Conservation (phyloP, 2,888 invertebrate species). For the Esperia sulphurella region DNA sequence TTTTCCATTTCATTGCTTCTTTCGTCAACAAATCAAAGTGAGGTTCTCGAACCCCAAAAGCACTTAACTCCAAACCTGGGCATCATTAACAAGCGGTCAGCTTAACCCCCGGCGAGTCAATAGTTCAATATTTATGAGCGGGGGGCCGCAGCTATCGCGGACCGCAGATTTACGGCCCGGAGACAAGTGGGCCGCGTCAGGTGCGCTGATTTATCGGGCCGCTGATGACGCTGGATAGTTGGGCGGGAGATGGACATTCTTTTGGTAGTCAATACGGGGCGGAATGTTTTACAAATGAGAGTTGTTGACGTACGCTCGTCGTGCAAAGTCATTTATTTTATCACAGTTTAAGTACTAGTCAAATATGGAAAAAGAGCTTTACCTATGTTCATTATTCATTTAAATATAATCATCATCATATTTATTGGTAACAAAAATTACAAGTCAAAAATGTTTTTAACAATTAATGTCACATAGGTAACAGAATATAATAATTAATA, state of each 20-base stretch:
- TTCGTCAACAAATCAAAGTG: no score
- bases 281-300: not conserved
- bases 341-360: no score
- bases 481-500: no score
- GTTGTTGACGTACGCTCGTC: no score
- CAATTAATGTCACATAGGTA: no score
- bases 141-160: slow-evolving; percentile 6
- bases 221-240: slow-evolving; percentile 7
- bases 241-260: not conserved
- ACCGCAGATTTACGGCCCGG: slow-evolving; percentile 12
- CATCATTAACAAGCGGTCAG: slow-evolving; percentile 10
- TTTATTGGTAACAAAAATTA: no score
- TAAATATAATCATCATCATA: no score
- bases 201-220: slow-evolving; percentile 14
- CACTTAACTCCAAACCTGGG: not conserved
- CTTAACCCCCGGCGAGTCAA: slow-evolving; percentile 12
- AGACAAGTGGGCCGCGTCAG: slow-evolving; percentile 14
- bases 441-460: no score
- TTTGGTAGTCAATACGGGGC: not conserved
- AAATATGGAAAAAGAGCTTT: no score
- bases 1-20: no score
- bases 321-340: no score
- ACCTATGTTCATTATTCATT: no score
- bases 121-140: slow-evolving; percentile 21
- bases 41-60: not conserved